phyloP scores from a whole-genome alignment of 2,113 vertebrate species.

The Pholis gunnellus region DNA sequence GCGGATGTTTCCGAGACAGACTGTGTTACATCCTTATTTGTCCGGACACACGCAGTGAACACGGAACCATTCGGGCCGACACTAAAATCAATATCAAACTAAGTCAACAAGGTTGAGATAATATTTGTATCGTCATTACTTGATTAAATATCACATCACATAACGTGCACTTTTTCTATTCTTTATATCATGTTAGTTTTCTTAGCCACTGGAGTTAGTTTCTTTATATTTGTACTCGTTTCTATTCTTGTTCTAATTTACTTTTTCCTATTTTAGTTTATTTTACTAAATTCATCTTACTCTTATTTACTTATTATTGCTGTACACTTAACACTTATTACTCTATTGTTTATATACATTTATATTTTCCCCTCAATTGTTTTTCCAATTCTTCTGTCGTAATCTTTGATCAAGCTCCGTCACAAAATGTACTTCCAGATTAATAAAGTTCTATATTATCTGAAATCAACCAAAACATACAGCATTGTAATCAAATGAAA shows the following conservation, averaged over 20 bases:
- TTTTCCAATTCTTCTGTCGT: background rate
- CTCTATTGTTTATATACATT: background rate
- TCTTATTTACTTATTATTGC: too few species aligned
- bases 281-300: too few species aligned
- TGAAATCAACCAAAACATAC: background rate
- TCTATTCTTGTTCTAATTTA: too few species aligned
- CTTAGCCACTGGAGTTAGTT: too few species aligned
- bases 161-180: background rate
- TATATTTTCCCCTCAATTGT: background rate
- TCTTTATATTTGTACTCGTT: background rate
- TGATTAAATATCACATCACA: background rate
- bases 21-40: slow-evolving; percentile 56
- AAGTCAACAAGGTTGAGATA: background rate
- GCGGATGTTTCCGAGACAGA: slow-evolving; percentile 62
- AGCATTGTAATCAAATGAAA: background rate
- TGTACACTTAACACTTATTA: background rate
- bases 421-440: too few species aligned
- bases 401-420: background rate
- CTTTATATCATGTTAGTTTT: background rate
- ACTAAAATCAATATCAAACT: background rate
- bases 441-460: background rate
- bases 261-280: too few species aligned
- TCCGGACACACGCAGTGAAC: slow-evolving; percentile 52
- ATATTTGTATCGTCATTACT: background rate
- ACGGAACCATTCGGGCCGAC: slow-evolving; percentile 11